Evolutionary conservation across 2,113 vertebrate genomes (phyloP).

Genomic region (Gobius niger): DNA sequence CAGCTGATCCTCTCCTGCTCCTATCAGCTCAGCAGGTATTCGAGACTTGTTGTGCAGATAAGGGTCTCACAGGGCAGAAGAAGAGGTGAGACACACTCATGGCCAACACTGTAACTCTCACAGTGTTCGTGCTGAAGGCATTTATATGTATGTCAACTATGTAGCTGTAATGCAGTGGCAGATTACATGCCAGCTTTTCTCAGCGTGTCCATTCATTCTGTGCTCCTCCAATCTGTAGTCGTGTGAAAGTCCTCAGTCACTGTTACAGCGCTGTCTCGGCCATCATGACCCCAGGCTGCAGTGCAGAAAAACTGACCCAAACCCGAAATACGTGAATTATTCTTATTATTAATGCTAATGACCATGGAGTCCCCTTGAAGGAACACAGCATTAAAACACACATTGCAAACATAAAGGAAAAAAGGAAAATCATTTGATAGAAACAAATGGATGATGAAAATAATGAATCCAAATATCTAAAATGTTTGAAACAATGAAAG

Average conservation of each 20-base stretch:
- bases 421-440: slow-evolving; percentile 10
- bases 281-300: too few species aligned
- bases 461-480: neutral
- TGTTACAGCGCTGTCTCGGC: too few species aligned
- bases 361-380: too few species aligned
- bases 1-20: slow-evolving; percentile 38
- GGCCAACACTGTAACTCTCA: neutral
- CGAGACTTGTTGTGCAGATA: slow-evolving; percentile 59
- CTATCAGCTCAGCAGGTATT: slow-evolving; percentile 47
- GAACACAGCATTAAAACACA: too few species aligned
- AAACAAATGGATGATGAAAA: neutral
- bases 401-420: neutral
- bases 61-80: slow-evolving; percentile 39
- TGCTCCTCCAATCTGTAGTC: too few species aligned
- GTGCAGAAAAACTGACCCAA: too few species aligned
- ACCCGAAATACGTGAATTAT: too few species aligned
- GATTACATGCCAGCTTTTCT: too few species aligned
- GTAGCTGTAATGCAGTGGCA: too few species aligned
- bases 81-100: slow-evolving; percentile 37
- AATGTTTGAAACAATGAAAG: neutral
- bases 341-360: too few species aligned
- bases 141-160: neutral
- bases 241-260: too few species aligned
- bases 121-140: neutral
- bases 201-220: too few species aligned